Percentiles rank a stretch among this genome's conserved stretches.
These are phyloP conservation scores for Isurus oxyrinchus DNA, from an alignment of 2,113 vertebrate species.

Conservation along the genomic window DNA sequence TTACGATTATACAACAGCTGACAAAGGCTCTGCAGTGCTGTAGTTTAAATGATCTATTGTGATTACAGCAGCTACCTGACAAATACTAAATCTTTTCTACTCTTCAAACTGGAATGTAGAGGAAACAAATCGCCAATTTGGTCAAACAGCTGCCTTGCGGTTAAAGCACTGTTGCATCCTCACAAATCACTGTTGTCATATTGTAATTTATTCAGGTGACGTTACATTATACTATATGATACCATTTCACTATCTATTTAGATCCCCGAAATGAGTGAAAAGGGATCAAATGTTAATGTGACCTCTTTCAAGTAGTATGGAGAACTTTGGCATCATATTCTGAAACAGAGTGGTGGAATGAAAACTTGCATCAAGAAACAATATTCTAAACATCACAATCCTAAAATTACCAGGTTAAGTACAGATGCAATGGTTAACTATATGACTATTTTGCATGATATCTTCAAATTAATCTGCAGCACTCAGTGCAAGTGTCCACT, in stretches of 20 bases:
- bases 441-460: neutral
- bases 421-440: neutral
- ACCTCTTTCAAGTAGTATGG: neutral
- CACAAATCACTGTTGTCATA: neutral
- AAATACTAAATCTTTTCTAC: neutral
- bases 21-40: neutral
- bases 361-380: neutral
- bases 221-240: neutral
- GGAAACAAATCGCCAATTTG: neutral
- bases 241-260: neutral
- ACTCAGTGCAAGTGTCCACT: neutral
- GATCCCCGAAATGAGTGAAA: neutral
- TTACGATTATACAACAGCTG: neutral
- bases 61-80: neutral
- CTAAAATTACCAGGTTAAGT: neutral
- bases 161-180: neutral
- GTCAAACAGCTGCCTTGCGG: neutral
- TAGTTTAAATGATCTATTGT: slow-evolving; percentile 13
- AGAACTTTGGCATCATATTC: neutral
- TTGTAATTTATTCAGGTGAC: neutral
- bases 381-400: neutral
- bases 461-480: neutral
- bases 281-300: neutral
- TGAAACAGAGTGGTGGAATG: neutral
- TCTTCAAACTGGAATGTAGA: neutral